Conservation (phyloP, 2,797 vertebrate genomes). For the Otolemur crassicaudatus region DNA sequence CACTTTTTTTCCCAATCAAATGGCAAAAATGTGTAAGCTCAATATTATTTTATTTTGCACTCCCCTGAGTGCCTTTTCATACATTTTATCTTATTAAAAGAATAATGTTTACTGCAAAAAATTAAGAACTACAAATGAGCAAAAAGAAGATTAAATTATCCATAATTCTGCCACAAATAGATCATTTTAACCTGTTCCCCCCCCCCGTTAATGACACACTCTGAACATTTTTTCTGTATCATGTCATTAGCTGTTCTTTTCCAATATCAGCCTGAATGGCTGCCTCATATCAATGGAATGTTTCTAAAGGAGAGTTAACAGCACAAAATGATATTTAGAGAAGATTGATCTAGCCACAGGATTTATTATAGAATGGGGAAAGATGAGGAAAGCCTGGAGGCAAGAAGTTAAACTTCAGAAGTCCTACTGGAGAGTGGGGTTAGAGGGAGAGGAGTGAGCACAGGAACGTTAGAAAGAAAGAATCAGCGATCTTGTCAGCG, state of each 20-base stretch:
- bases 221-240: slow-evolving; percentile 22
- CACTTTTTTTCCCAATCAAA: not conserved
- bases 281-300: not conserved
- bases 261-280: not conserved
- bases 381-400: not conserved
- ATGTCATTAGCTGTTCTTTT: slow-evolving; percentile 35
- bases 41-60: not conserved
- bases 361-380: not conserved
- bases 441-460: not conserved
- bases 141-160: slow-evolving; percentile 12
- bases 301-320: slow-evolving; percentile 48
- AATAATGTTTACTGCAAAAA: not conserved
- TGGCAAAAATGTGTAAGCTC: not conserved
- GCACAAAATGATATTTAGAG: slow-evolving; percentile 1
- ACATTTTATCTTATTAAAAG: not conserved
- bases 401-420: not conserved
- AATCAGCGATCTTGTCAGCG: not conserved
- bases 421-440: not conserved
- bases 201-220: not conserved
- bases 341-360: not conserved
- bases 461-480: not conserved
- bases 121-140: slow-evolving; percentile 12
- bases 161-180: not conserved
- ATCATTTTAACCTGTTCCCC: not conserved
- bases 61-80: not conserved